Base-by-base conservation (phyloP, 2,888 invertebrate species). In the Thecocarcelia acutangulata region DNA sequence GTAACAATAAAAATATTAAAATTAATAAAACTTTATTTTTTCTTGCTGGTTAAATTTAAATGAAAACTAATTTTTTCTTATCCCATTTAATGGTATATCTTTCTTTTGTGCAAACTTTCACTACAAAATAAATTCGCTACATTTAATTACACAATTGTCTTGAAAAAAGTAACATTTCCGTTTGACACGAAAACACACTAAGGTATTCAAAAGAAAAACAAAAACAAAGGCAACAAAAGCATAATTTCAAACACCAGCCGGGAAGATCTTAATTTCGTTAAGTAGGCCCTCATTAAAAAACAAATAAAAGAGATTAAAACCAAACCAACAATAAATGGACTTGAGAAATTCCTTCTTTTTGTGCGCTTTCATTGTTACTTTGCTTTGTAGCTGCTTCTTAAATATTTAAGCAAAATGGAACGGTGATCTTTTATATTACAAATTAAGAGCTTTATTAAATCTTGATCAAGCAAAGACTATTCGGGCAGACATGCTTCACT, bases 41-140 rank as follows among this genome's bases (percentile, higher is more conserved):
- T 6, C 33, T 33, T 1, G 5, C 9, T 9, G 33, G 1, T 33
- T 33, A 33, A 33, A 8, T 33, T 33, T 33, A 33, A 33, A 9
- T 33, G 8, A 33, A 33, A 33, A 33, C 9, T 33, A 9, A 9
- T 8, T 6, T 9, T 33, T 33, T 3, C 8, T 33, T 33, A 13
- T n/a, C 50, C 12, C 21, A 24, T 50, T 50, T 50, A 33, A 1
- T 50, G 50, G 50, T 13, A 24, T 8, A 24, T 54, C 9, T 40
- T 58, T 40, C 1, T 19, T 58, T 58, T 17, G 11, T 11, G 15
- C 54, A 54, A 40, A 58, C 58, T 58, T 58, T 58, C 58, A 58
- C 58, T 58, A 33, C 37, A 17, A 15, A 19, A 58, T 33, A 54
- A 58, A 58, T 58, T 40, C 19, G 37, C 40, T 13, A 40, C 12